Evolutionary conservation across 2,888 invertebrate species (phyloP), one percentile per base, ranked within the genome.

Genomic region (Empis stercorea): DNA sequence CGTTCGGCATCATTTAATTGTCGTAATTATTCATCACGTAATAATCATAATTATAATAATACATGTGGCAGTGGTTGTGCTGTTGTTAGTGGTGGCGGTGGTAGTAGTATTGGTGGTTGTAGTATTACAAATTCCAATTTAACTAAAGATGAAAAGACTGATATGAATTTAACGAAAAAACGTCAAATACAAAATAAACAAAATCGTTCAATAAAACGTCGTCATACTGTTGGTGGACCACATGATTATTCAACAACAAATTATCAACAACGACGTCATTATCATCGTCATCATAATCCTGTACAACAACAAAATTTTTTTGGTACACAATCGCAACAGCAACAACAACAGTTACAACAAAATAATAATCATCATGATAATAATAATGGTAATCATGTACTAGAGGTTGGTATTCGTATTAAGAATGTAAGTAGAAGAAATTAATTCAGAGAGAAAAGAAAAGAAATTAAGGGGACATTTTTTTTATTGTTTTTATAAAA

Each of bases 151-250:
- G 84, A 84, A 65, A 83, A 84, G 72, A 83, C 82, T 47, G 86
- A 87, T 65, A 81, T 81, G 66, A 86, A 86, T 69, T 77, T 83
- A 54, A 83, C 81, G 63, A 84, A 83, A 62, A 75, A 81, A 56
- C 75, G 83, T 39, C 82, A 82, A 64, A 70, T 68, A 51, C 68
- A 69, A 55, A 68, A 68, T 49, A 67, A 68, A 52, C 68, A 67
- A 51, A 68, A 65, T 59, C 65, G 70, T 44, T 85, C 86, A 52
- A 87, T 89, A 60, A 89, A 89, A 69, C 77, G 93, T 39, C 76
- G 93, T 27, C 92, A 93, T 71, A 93, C 93, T 1, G 91, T 93
- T 10, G 92, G 92, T 52, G 92, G 93, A 46, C 87, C 87, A n/a
- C 87, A 88, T 69, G 92, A 92, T 70, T 85, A 68, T 52, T 57